Evolutionary conservation across 2,113 vertebrate genomes (phyloP), one percentile per base, ranked within the genome.

Genomic region (Leptobrachium ailaonicum): DNA sequence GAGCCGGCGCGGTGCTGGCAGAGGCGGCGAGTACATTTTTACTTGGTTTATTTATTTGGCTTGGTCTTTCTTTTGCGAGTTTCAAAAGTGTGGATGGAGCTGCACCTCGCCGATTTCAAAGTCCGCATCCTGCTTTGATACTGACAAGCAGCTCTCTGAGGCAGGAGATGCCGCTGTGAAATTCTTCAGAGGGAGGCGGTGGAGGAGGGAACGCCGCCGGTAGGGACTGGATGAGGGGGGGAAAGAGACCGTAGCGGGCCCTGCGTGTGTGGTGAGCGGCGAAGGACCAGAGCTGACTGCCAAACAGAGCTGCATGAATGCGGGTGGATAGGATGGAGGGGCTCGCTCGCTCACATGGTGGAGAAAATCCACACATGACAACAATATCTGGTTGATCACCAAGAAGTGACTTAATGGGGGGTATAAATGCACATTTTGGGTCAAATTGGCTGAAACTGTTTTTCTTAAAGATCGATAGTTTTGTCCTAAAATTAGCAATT

Each of bases 111-210:
- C 50, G 63, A 50, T 81, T 81, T 81, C 79, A 81, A 81, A 81
- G 79, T 75, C 79, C 67, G 72, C 43, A 73, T 81, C 71, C 72
- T 47, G 79, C 79, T 81, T 81, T 75, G 66, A 81, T 81, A 69
- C 72, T 81, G 79, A 75, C 79, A 81, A 75, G 79, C 53, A 75
- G 79, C 79, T 75, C 71, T 81, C 64, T 68, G 79, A 81, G 79
- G 71, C 79, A 68, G 79, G 64, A 75, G 79, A 68, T 42, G 69
- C 79, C 72, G 72, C 72, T 81, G 79, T 75, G 79, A 81, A 81
- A 75, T 81, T 75, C 79, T 75, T 81, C 72, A 68, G 72, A 81
- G 79, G 72, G 79, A 74, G 68, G 43, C 53, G 68, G 71, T 41
- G 64, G 79, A 81, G 72, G 72, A 68, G 66, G 78, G 79, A 74